Conservation (phyloP, 1,140 invertebrate species). For the Caerostris darwini region DNA sequence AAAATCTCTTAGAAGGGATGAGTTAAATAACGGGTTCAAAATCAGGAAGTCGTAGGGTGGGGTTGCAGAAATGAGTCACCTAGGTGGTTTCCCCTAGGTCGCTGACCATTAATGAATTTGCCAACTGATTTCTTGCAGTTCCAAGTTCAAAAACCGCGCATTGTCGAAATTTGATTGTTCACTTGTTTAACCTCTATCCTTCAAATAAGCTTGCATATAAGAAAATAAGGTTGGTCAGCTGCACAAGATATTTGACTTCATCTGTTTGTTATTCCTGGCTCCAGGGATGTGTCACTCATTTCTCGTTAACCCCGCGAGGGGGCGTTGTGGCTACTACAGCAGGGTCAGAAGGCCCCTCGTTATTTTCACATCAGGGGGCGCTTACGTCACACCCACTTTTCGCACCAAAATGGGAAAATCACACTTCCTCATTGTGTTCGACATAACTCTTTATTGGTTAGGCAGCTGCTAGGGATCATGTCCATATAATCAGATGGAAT, state of each 20-base stretch:
- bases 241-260: slow-evolving; percentile 39
- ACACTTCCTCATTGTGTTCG: slow-evolving; percentile 51
- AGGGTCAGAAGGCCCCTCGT: slow-evolving; percentile 58
- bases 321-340: neutral
- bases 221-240: slow-evolving; percentile 56
- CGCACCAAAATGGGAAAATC: slow-evolving; percentile 25
- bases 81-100: slow-evolving; percentile 19
- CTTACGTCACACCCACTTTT: slow-evolving; percentile 51
- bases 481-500: neutral
- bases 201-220: slow-evolving; percentile 22
- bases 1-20: neutral
- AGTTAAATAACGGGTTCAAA: slow-evolving; percentile 23
- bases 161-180: slow-evolving; percentile 45
- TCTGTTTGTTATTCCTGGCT: slow-evolving; percentile 65
- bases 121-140: neutral
- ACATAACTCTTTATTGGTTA: slow-evolving; percentile 47
- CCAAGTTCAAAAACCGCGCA: slow-evolving; percentile 34
- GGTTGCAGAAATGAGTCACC: slow-evolving; percentile 1
- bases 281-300: slow-evolving; percentile 38
- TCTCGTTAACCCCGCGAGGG: slow-evolving; percentile 47
- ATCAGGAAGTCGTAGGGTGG: slow-evolving; percentile 29
- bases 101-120: neutral
- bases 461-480: neutral
- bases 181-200: slow-evolving; percentile 22
- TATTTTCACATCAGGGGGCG: slow-evolving; percentile 65